These are phyloP conservation scores for Equus przewalskii DNA, from an alignment of 2,113 vertebrate species.

Conservation along the genomic window DNA sequence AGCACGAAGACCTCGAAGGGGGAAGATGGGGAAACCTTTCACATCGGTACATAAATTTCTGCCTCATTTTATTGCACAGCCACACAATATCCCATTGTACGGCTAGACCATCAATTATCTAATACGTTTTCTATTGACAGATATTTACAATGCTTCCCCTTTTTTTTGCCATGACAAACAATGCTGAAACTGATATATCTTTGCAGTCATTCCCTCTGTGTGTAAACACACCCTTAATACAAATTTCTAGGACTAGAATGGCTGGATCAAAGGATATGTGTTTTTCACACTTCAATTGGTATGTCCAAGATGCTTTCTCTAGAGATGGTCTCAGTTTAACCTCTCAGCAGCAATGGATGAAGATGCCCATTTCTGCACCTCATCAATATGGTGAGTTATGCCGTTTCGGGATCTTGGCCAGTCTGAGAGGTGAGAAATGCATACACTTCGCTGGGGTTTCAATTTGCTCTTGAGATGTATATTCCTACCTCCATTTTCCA, in stretches of 20 bases:
- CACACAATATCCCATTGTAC: fast-evolving
- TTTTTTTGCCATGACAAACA: not conserved
- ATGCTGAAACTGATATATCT: not conserved
- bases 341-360: not conserved
- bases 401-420: not conserved
- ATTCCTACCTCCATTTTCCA: not conserved
- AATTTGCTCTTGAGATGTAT: not conserved
- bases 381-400: fast-evolving
- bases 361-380: not conserved
- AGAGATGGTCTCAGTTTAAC: not conserved
- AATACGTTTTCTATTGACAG: not conserved
- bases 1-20: fast-evolving
- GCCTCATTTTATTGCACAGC: fast-evolving
- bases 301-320: not conserved
- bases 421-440: not conserved
- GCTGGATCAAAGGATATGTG: not conserved
- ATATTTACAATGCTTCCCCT: not conserved
- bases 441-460: not conserved
- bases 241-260: not conserved
- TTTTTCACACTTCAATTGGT: not conserved
- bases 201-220: not conserved
- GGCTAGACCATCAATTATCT: no score
- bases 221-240: not conserved
- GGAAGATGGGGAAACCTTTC: no score
- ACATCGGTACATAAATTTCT: fast-evolving